Base-by-base conservation (phyloP, 2,113 vertebrate species). In the Noctilio leporinus region DNA sequence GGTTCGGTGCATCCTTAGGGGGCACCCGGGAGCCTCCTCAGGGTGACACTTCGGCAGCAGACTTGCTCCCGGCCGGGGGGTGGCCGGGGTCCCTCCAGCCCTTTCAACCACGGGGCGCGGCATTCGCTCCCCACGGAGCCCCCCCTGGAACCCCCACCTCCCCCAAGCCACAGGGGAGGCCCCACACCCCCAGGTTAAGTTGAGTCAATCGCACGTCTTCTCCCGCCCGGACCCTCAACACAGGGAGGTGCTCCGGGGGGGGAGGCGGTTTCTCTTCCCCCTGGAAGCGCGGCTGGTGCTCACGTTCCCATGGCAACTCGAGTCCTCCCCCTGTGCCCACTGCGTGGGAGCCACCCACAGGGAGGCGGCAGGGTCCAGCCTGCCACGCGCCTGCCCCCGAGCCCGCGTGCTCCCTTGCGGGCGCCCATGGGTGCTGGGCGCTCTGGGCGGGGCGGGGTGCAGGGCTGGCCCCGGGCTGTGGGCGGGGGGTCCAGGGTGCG, bases 241-340 rank as follows among this genome's bases (percentile, higher is more conserved):
- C 95, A 95, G 95, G 91, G 94, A 96, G 96, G 96, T 78, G n/a
- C n/a, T n/a, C n/a, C n/a, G n/a, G n/a, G n/a, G n/a, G n/a, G n/a
- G n/a, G n/a, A n/a, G n/a, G n/a, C n/a, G n/a, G n/a, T n/a, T n/a
- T 87, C 95, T 97, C 95, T 94, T 93, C 87, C 15, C 92, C 94
- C 95, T 90, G 95, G 95, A 96, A 97, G 96, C 72, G 90, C 94
- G 97, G 95, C 97, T 96, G 97, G 93, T 96, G 95, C 16, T 85
- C 92, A 96, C 96, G 97, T 97, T 97, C 97, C 97, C 92, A 97
- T 97, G 94, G 97, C 97, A 97, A 97, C 97, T 92, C 92, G 89
- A 95, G 94, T 96, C 97, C 95, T 89, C 96, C 96, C 93, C 93
- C 97, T 96, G 92, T 96, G 95, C 96, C 97, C 96, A 95, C 97